Base-by-base conservation (phyloP, 2,113 vertebrate species). In the Hemichromis elongatus region DNA sequence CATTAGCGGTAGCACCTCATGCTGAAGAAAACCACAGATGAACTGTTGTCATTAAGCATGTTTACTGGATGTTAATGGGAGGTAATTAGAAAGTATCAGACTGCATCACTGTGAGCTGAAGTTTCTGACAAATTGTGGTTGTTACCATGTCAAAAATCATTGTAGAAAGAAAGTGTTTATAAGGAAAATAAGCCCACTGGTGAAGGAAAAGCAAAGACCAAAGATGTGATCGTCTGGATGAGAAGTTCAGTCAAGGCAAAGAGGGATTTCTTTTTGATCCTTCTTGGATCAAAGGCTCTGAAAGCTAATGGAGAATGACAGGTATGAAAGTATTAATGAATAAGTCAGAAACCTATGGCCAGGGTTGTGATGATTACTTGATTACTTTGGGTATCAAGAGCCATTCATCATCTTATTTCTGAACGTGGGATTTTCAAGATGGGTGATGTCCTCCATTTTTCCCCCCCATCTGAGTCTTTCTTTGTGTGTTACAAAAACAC, bases 241-340 rank as follows among this genome's bases (percentile, higher is more conserved):
- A 90, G 63, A 61, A 59, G 86, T 82, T 86, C 21, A 88, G 53
- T 81, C 77, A 24, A 85, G 55, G 79, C 21, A 63, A 73, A 81
- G 50, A 40, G 30, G 40, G 40, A 54, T 86, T 88, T 77, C 45
- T 80, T 82, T 92, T 92, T 92, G 83, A 94, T 91, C 85, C 75
- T 82, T 47, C 9, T 47, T 8, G 50, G 80, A 91, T 92, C 85
- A 93, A 92, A 92, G 54, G 50, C 50, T 77, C 19, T 12, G 75
- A 50, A 52, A 75, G 81, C 57, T 57, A 78, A 90, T 90, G 56
- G 42, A 89, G 53, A 83, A 63, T 83, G 77, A 86, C 83, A 90
- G 68, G 56, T 88, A 86, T 79, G 18, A 80, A 86, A 75, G 81
- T 81, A 70, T 81, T 86, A 86, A 91, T 88, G 81, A 89, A 86